A percentile compares a stretch with the other conserved stretches of the same genome.
These are phyloP conservation scores for Schizopygopsis pylzovi DNA, from an alignment of 2,797 vertebrate genomes.

Conservation along the genomic window DNA sequence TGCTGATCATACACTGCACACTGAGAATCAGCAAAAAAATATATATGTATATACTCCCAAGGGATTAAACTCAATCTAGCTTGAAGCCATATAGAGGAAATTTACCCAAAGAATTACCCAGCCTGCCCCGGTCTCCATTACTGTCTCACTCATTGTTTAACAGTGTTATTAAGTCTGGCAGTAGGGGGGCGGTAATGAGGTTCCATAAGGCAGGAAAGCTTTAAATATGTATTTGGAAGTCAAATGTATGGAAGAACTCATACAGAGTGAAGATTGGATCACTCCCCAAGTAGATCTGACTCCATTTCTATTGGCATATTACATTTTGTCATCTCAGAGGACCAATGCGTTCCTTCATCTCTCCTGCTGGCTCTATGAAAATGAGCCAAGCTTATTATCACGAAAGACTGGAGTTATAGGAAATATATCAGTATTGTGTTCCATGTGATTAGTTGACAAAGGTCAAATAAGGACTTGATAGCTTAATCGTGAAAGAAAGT, in stretches of 20 bases:
- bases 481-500: not conserved
- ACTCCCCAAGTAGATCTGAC: constrained; percentile 15
- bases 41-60: not conserved
- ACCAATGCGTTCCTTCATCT: not conserved
- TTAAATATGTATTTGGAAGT: constrained; percentile 46
- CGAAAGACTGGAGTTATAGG: not conserved
- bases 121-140: constrained; percentile 1
- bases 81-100: constrained; percentile 18
- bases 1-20: not conserved
- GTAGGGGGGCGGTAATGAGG: constrained; percentile 30
- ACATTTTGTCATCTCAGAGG: not conserved
- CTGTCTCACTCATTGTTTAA: constrained; percentile 43
- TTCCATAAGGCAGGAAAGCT: constrained; percentile 1
- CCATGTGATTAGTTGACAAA: constrained; percentile 3
- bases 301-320: constrained; percentile 51
- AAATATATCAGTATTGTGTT: constrained; percentile 20
- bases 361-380: constrained; percentile 1
- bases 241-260: constrained; percentile 33
- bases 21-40: not conserved
- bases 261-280: constrained; percentile 38
- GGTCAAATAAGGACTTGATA: not conserved
- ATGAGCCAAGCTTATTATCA: not conserved
- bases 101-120: constrained; percentile 36
- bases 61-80: constrained; percentile 40
- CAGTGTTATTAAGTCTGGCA: constrained; percentile 41